Base-by-base conservation (phyloP, 2,113 vertebrate genomes). In the Megaceryle torquata region DNA sequence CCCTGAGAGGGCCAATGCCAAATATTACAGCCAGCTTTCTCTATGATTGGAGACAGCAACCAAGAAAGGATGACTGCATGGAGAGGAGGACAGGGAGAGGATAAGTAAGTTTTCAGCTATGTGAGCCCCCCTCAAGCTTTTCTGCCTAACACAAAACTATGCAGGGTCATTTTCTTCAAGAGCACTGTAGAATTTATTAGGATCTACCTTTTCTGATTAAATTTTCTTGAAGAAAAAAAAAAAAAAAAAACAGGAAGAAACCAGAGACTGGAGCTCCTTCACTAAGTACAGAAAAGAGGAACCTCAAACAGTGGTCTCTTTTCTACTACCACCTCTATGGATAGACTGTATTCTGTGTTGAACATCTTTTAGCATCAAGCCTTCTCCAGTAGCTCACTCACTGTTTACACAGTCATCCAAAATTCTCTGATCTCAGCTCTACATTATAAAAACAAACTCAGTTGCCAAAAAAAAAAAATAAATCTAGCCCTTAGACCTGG, bases 191-290 rank as follows among this genome's bases (percentile, higher is more conserved):
- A 83, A 67, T 57, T 18, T 65, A 5, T 72, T 39, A 83, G 39
- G 15, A 69, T 37, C 26, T 67, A 54, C 6, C 15, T 61, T 35
- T 63, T 37, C 15, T 48, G 37, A 57, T 44, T 13, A 88, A 41
- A 51, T 80, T 53, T 72, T 35, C 33, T 53, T 44, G 5, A 72
- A 64, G 16, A 54, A 84, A 88, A 90, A 24, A 4, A 63, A 64
- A 54, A 84, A 88, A 90, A 24, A 4, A 63, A 64, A 69, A 2
- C 7, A 68, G 24, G 18, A 86, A 65, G 48, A 91, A 80, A 89
- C 1, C 10, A 85, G 39, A 69, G 5, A 61, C 19, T 0, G 0
- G 20, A 85, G 4, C 6, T 89, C 28, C 35, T 57, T 82, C 75
- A 53, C 24, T 53, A 72, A 53, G 25, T 48, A 20, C 8, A 64